phyloP scores from a whole-genome alignment of 2,888 invertebrate species.

The Rhagonycha lutea region DNA sequence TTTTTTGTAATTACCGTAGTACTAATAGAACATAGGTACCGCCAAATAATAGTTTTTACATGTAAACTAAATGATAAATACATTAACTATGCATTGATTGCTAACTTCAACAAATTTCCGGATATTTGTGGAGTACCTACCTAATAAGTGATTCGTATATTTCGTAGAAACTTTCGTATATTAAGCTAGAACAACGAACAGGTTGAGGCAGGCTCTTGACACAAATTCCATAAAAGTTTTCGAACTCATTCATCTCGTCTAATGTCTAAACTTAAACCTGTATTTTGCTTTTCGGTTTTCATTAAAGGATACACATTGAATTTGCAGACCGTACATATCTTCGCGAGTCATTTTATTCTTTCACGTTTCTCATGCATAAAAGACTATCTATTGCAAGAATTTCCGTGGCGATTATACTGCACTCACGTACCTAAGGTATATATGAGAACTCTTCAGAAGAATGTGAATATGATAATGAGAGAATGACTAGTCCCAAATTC shows the following conservation, averaged over 20 bases:
- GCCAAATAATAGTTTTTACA: not conserved
- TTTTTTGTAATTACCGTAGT: not conserved
- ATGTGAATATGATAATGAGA: slow-evolving; percentile 48
- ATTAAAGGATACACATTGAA: slow-evolving; percentile 9
- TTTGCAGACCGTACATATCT: slow-evolving; percentile 22
- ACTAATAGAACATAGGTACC: not conserved
- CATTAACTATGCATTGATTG: not conserved
- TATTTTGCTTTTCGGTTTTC: slow-evolving; percentile 6
- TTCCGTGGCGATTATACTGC: slow-evolving; percentile 32
- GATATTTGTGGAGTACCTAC: slow-evolving; percentile 10
- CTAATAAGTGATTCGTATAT: slow-evolving; percentile 10
- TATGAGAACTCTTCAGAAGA: slow-evolving; percentile 37
- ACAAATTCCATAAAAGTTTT: slow-evolving; percentile 25
- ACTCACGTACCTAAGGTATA: slow-evolving; percentile 27
- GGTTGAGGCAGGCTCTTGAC: slow-evolving; percentile 29
- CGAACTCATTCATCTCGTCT: slow-evolving; percentile 26
- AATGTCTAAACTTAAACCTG: slow-evolving; percentile 20
- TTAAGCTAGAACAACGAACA: slow-evolving; percentile 23
- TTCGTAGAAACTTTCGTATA: slow-evolving; percentile 17
- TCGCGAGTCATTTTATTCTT: slow-evolving; percentile 19
- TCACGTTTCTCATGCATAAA: slow-evolving; percentile 21
- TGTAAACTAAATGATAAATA: not conserved
- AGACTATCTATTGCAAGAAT: slow-evolving; percentile 37
- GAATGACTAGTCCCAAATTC: slow-evolving; percentile 44
- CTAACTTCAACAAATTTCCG: slow-evolving; percentile 11